Base-by-base conservation (phyloP, 2,888 invertebrate species). In the Epinotia brunnichana region DNA sequence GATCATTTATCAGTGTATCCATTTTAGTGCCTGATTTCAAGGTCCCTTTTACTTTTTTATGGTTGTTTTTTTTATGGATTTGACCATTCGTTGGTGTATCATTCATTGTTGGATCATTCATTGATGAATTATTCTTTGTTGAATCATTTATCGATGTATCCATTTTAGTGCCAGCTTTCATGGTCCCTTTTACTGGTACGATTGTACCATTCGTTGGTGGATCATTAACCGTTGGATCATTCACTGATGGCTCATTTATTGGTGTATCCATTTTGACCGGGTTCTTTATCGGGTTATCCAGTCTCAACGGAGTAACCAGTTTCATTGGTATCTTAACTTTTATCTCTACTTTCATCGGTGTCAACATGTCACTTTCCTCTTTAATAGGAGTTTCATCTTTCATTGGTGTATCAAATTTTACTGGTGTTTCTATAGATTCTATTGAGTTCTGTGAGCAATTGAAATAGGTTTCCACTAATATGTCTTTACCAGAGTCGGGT, bases 271-370 rank as follows among this genome's bases (percentile, higher is more conserved):
- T n/a, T 5, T 48, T 48, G 4, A n/a, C 48, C 7, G 48, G 48
- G 1, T n/a, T 48, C 2, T 48, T 48, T 29, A 59, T 19, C 4
- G 39, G 59, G 4, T 17, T 35, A 9, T 17, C 35, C 0, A 62
- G 29, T 62, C 19, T 54, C 54, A 53, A 41, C n/a, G 66, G 41
- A 0, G 54, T 41, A 2, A 53, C 39, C 21, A 41, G 7, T 56
- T 56, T 54, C 21, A 54, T 54, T 9, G 66, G 21, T 41, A 41
- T 66, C 17, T 61, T 48, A 4, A 62, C n/a, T 62, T 24, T 61
- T 7, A 48, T 2, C 11, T 66, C 66, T 13, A 60, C 1, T 5
- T n/a, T 44, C 10, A 15, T 15, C 15, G 29, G 29, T 24, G 51
- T 44, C 3, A 15, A 15, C 3, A 0, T 44, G 2, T 2, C 2